A percentile compares a stretch with the other conserved stretches of the same genome.
These are phyloP conservation scores for Drosophila tani DNA, from an alignment of 1,140 invertebrate species.

Conservation along the genomic window DNA sequence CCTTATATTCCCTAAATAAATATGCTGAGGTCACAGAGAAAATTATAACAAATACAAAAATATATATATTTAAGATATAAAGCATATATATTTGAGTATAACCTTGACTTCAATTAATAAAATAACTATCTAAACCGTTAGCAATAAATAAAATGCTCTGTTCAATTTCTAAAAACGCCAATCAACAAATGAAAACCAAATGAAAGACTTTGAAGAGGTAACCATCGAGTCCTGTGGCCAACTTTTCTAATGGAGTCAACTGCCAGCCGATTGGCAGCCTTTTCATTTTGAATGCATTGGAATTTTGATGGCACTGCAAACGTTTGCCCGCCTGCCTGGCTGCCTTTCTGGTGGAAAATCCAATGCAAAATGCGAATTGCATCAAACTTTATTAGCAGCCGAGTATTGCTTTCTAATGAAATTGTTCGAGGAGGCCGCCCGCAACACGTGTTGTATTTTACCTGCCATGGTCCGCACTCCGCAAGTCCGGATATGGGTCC, in stretches of 20 bases:
- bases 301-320: slow-evolving; percentile 46
- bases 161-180: neutral
- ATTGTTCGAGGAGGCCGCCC: slow-evolving; percentile 16
- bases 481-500: slow-evolving; percentile 1
- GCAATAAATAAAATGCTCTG: neutral
- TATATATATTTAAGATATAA: no score
- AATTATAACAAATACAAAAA: no score
- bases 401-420: slow-evolving; percentile 37
- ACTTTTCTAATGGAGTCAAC: slow-evolving; percentile 15
- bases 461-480: slow-evolving; percentile 12
- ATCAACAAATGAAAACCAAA: slow-evolving; percentile 1
- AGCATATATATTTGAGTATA: no score
- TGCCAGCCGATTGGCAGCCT: slow-evolving; percentile 16
- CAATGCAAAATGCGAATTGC: slow-evolving; percentile 45
- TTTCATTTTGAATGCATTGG: slow-evolving; percentile 70
- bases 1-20: no score
- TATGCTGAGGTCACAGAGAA: no score
- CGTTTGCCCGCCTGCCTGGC: slow-evolving; percentile 18
- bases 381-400: slow-evolving; percentile 47
- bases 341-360: slow-evolving; percentile 7
- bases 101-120: no score
- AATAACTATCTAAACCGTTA: no score
- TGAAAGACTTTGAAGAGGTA: slow-evolving; percentile 10
- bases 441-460: slow-evolving; percentile 47
- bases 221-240: slow-evolving; percentile 6